These are phyloP conservation scores for Seriola quinqueradiata DNA, from an alignment of 2,113 vertebrate species.

Conservation along the genomic window DNA sequence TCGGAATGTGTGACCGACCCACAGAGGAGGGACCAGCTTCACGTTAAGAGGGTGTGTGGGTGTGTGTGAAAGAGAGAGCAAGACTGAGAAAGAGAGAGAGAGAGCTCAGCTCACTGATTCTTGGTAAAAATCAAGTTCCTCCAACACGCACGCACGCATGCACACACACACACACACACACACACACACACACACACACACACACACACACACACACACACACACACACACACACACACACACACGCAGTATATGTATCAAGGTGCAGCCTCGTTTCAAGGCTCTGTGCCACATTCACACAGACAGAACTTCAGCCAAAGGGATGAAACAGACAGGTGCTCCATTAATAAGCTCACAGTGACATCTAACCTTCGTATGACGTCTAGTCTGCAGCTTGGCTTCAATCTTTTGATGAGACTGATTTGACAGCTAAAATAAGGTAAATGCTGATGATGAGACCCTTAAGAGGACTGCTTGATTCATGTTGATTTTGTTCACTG, in stretches of 20 bases:
- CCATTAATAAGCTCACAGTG: constrained; percentile 20
- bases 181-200: constrained; percentile 13
- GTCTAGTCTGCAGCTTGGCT: constrained; percentile 3
- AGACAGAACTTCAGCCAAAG: background rate
- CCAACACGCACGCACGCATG: constrained; percentile 2
- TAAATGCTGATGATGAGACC: background rate
- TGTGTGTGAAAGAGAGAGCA: constrained; percentile 3
- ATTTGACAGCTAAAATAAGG: background rate
- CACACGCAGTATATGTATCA: constrained; percentile 15
- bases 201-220: constrained; percentile 25
- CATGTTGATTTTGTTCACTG: background rate
- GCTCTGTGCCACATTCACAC: constrained; percentile 42
- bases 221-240: constrained; percentile 2
- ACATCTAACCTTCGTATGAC: background rate
- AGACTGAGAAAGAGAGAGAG: background rate
- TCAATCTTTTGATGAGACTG: background rate
- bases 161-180: constrained; percentile 26
- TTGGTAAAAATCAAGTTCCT: background rate
- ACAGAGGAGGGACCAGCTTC: constrained; percentile 32
- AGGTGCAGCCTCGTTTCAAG: constrained; percentile 55
- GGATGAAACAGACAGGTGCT: constrained; percentile 34
- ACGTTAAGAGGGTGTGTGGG: constrained; percentile 24
- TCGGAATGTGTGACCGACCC: constrained; percentile 64
- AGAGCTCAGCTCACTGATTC: constrained; percentile 1
- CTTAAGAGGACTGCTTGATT: background rate